Base-by-base conservation (phyloP, 2,113 vertebrate genomes). In the Rhineura floridana region DNA sequence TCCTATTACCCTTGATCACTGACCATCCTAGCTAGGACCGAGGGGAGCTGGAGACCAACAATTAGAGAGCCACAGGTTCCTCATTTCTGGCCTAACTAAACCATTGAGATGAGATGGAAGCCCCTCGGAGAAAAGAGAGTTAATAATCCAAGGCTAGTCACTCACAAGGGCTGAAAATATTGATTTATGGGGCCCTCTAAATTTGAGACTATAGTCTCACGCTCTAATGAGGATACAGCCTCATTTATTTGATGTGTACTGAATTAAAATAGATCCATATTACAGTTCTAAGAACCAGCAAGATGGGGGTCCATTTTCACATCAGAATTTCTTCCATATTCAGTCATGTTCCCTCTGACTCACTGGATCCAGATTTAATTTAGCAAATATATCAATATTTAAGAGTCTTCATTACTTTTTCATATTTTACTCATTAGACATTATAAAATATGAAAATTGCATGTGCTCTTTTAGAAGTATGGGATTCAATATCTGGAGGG, bases 401-500 rank as follows among this genome's bases (percentile, higher is more conserved):
- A n/a, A 89, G 48, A 80, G 2, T 85, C 67, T 81, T 81, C 83
- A 85, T 89, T 85, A 81, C 52, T 81, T 89, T 73, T 89, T 89
- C 65, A 85, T 85, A 13, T 73, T 50, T 85, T 81, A 84, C 82
- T 89, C 83, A 85, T 85, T 89, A 89, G 63, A 70, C 67, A 63
- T 80, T 85, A 85, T 89, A 89, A 85, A 59, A 89, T 44, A 89
- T 25, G 65, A 89, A 85, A 89, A 80, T 85, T 80, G 76, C 63
- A 89, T 72, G 50, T 59, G 42, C 50, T 72, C 33, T 36, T 81
- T 55, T 46, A 79, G 65, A 84, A 89, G 50, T 83, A 42, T 50
- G 59, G 59, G 59, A 52, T 84, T 80, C 67, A 89, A 55, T 89
- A 84, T 84, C 82, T 73, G 50, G 88, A 80, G 50, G 75, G 50